Evolutionary conservation across 2,888 invertebrate genomes (phyloP).

Genomic region (Orchesellides sinensis): DNA sequence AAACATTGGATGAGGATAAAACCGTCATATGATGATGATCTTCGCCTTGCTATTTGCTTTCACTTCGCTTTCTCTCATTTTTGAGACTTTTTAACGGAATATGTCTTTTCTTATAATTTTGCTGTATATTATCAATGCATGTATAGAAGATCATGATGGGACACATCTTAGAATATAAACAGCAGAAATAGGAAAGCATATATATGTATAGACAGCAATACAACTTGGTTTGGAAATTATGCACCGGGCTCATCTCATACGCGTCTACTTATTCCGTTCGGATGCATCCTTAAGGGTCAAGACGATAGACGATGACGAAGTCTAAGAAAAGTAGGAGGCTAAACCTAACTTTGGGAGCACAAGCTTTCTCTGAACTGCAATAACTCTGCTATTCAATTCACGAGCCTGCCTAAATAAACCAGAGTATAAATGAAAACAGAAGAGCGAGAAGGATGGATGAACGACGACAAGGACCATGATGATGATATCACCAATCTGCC

Average conservation of each 20-base stretch:
- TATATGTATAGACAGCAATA: background rate
- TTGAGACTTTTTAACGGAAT: too few relatives aligned
- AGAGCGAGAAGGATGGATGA: background rate
- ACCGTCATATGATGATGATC: conserved; percentile 33
- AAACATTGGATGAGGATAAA: conserved; percentile 32
- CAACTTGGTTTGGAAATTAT: background rate
- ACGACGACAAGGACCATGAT: background rate
- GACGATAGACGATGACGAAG: too few relatives aligned
- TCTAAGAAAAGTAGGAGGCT: background rate
- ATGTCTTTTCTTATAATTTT: too few relatives aligned
- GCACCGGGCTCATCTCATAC: background rate
- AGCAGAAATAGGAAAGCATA: background rate
- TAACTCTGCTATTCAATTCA: conserved; percentile 19
- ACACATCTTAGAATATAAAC: background rate
- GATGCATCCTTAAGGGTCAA: conserved; percentile 31
- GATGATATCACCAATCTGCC: conserved; percentile 38
- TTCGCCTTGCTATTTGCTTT: conserved; percentile 38
- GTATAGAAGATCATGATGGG: background rate
- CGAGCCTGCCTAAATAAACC: background rate
- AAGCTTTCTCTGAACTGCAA: conserved; percentile 29
- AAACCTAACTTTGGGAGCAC: background rate
- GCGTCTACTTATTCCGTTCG: conserved; percentile 34
- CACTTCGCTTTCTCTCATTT: conserved; percentile 12
- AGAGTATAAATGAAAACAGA: background rate
- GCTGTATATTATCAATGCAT: too few relatives aligned